phyloP scores from a whole-genome alignment of 2,888 invertebrate species.

The Mythimna loreyi region DNA sequence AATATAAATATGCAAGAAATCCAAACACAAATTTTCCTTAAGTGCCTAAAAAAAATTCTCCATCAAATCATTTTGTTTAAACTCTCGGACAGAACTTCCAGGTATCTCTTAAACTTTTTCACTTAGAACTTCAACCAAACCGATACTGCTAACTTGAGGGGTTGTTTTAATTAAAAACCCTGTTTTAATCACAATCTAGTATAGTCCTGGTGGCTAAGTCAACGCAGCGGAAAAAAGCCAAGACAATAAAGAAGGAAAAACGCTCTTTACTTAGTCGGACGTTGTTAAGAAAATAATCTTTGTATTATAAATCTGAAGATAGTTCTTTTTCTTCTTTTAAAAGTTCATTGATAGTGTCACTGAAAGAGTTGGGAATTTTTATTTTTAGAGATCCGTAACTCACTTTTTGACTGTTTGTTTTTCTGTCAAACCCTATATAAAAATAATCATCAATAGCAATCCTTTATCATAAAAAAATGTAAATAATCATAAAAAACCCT shows the following conservation, averaged over 20 bases:
- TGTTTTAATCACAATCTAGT: constrained; percentile 67
- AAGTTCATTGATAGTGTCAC: constrained; percentile 2
- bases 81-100: constrained; percentile 44
- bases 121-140: constrained; percentile 65
- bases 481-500: too few species aligned
- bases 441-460: too few species aligned
- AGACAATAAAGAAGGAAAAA: constrained; percentile 29
- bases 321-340: constrained; percentile 1
- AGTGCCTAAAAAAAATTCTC: constrained; percentile 27
- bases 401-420: too few species aligned
- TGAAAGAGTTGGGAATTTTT: background rate
- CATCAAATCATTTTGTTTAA: constrained; percentile 39
- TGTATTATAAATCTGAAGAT: constrained; percentile 34
- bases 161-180: constrained; percentile 73
- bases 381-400: too few species aligned
- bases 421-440: too few species aligned
- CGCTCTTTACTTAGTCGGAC: constrained; percentile 5
- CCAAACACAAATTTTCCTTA: background rate
- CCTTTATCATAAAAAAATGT: too few species aligned
- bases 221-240: constrained; percentile 39
- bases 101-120: constrained; percentile 68
- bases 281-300: constrained; percentile 36
- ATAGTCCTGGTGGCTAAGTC: constrained; percentile 42
- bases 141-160: constrained; percentile 67
- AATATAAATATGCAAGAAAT: background rate